These are phyloP conservation scores for Daktulosphaira vitifoliae DNA, from an alignment of 1,140 invertebrate species.

Conservation along the genomic window DNA sequence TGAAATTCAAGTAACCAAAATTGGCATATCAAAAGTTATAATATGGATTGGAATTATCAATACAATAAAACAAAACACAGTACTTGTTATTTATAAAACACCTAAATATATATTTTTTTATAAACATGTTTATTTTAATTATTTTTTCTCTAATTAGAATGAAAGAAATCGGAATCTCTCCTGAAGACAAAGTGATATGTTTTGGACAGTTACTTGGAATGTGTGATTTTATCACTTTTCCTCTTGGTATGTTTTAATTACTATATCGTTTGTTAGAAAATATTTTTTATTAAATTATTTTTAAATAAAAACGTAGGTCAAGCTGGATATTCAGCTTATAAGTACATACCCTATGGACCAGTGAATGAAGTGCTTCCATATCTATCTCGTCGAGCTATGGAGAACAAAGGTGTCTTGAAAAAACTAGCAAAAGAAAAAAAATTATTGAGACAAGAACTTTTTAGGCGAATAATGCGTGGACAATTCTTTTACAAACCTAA, in stretches of 20 bases:
- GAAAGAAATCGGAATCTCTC: constrained; percentile 81
- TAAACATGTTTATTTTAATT: constrained; percentile 29
- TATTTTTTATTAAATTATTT: constrained; percentile 39
- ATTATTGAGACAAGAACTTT: constrained; percentile 65
- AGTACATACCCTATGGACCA: constrained; percentile 96
- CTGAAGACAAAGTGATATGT: constrained; percentile 87
- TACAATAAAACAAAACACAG: constrained; percentile 28
- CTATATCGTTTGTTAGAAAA: constrained; percentile 17
- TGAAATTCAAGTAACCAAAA: constrained; percentile 20
- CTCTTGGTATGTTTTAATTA: constrained; percentile 61
- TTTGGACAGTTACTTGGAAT: constrained; percentile 97
- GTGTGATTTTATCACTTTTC: constrained; percentile 97
- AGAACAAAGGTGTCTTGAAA: constrained; percentile 81
- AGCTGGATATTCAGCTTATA: constrained; percentile 96
- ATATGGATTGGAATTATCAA: constrained; percentile 28
- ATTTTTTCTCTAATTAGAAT: constrained; percentile 53
- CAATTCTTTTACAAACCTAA: constrained; percentile 75
- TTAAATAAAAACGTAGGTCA: constrained; percentile 58
- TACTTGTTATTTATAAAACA: constrained; percentile 29
- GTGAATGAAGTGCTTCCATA: constrained; percentile 96
- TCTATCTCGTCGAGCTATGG: constrained; percentile 84
- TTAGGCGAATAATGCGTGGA: constrained; percentile 60
- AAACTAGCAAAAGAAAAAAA: constrained; percentile 83
- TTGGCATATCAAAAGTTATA: constrained; percentile 28
- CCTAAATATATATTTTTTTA: constrained; percentile 28